Evolutionary conservation across 2,888 invertebrate genomes (phyloP), one percentile per base, ranked within the genome.

Genomic region (Tetramorium bicarinatum): DNA sequence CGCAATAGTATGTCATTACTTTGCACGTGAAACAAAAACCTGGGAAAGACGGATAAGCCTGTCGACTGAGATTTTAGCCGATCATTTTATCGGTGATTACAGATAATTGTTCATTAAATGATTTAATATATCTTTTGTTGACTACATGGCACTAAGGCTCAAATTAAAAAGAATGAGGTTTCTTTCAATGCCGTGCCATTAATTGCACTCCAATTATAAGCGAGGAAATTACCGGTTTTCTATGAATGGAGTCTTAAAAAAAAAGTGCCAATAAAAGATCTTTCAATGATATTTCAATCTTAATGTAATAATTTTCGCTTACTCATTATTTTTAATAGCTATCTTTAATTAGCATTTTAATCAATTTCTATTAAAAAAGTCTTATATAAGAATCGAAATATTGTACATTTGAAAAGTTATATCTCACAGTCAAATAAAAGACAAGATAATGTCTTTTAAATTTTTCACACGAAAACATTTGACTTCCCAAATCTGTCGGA

Each of bases 51-150:
- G 34, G 15, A 56, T 21, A 56, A 47, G 38, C 2, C 21, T 47
- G 77, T n/a, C 56, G 69, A 79, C 21, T 44, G 18, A 71, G 56
- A 79, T 69, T 44, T 56, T 29, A 69, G n/a, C 25, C 38, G 18
- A 71, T 34, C 18, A 25, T 54, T 77, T 56, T 44, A 69, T 71
- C 44, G 71, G 6, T 21, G 25, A 71, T 71, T 41, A 34, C 21
- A 34, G 44, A 56, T 79, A 56, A 79, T 56, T 71, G 56, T 59
- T 47, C 21, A 47, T 34, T 47, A 18, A 44, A 56, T 1, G 11
- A 34, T 18, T 25, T 21, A n/a, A 79, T 47, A 69, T 41, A 56
- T 44, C 44, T 56, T 21, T 47, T 34, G 34, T 69, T n/a, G 34
- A 71, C 15, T n/a, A 3, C 59, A 74, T 34, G 41, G 56, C 15